These are phyloP conservation scores for Phalacrocorax carbo DNA, from an alignment of 2,113 vertebrate species.

Conservation along the genomic window DNA sequence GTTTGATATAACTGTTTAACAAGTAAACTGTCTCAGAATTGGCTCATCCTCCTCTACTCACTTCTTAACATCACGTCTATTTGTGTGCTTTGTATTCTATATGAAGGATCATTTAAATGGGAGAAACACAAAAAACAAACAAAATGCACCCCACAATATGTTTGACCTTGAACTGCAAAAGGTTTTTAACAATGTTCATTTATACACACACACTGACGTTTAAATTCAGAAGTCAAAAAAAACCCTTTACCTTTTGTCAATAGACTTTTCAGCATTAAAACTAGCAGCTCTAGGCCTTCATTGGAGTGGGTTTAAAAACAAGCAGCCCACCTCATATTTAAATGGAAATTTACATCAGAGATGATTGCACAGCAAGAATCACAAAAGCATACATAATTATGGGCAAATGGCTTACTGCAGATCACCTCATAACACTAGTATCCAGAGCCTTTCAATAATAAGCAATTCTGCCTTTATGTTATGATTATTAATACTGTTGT, in stretches of 20 bases:
- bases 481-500: background rate
- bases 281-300: background rate
- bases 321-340: background rate
- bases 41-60: background rate
- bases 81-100: background rate
- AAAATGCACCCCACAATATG: fast-evolving
- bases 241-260: background rate
- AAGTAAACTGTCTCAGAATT: background rate
- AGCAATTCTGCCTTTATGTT: background rate
- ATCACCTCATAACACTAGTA: background rate
- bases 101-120: background rate
- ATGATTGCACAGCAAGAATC: background rate
- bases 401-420: background rate
- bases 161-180: background rate
- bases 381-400: background rate
- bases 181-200: background rate
- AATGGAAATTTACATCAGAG: background rate
- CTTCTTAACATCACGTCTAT: background rate
- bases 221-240: background rate
- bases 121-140: background rate
- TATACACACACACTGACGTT: background rate
- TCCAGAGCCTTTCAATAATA: background rate
- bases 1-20: background rate
- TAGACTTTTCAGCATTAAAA: background rate
- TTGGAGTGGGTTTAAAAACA: background rate